Percentiles rank a stretch among this genome's conserved stretches.
phyloP scores from a whole-genome alignment of 2,797 vertebrate genomes.

The Borostomias antarcticus region DNA sequence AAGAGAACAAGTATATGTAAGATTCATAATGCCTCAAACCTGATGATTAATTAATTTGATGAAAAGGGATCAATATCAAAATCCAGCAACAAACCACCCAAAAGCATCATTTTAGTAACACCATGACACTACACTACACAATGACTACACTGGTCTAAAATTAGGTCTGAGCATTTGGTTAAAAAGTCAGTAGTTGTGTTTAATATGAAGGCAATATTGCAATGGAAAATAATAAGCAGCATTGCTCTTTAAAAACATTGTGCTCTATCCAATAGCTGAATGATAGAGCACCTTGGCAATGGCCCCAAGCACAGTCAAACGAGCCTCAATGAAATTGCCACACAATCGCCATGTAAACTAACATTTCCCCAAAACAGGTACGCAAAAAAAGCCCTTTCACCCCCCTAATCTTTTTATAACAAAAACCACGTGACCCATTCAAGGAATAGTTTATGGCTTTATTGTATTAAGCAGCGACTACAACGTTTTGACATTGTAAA shows the following conservation, averaged over 20 bases:
- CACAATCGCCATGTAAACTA: conserved; percentile 45
- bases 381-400: too few species aligned
- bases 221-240: not conserved
- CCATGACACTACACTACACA: not conserved
- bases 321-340: conserved; percentile 52
- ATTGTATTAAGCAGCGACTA: conserved; percentile 72
- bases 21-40: conserved; percentile 59
- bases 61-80: conserved; percentile 14
- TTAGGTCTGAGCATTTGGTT: not conserved
- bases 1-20: conserved; percentile 78
- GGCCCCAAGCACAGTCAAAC: conserved; percentile 64
- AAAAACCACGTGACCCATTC: conserved; percentile 77
- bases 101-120: not conserved
- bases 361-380: not conserved
- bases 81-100: not conserved
- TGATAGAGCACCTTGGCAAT: conserved; percentile 64
- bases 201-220: not conserved
- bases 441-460: conserved; percentile 71
- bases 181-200: not conserved
- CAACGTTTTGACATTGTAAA: conserved; percentile 61
- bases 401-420: conserved; percentile 51
- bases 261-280: conserved; percentile 34
- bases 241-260: conserved; percentile 19
- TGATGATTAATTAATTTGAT: conserved; percentile 41
- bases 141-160: not conserved